phyloP scores from a whole-genome alignment of 2,797 vertebrate species.

The Chelidonichthys spinosus region DNA sequence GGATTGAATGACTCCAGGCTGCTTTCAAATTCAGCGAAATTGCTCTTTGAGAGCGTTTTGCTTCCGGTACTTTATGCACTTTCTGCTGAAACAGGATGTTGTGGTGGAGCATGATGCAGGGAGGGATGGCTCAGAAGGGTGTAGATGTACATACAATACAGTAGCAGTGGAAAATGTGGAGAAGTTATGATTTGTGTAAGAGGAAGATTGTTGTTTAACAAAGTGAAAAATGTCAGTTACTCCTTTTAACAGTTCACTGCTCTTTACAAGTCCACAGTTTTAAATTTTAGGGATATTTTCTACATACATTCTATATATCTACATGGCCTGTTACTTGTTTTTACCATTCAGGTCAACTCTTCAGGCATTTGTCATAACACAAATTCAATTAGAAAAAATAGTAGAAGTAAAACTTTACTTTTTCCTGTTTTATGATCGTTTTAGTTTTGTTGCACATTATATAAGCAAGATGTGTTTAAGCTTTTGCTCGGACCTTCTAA shows the following conservation, averaged over 20 bases:
- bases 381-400: background rate
- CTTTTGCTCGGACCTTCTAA: background rate
- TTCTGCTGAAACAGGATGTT: slow-evolving; percentile 70
- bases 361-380: background rate
- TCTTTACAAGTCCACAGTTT: background rate
- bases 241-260: background rate
- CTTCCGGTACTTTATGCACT: slow-evolving; percentile 29
- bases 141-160: background rate
- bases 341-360: background rate
- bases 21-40: background rate
- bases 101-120: slow-evolving; percentile 44
- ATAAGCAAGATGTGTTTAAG: background rate
- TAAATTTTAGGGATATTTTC: background rate
- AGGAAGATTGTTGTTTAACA: background rate
- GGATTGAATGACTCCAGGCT: background rate
- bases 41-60: slow-evolving; percentile 8
- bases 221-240: background rate
- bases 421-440: slow-evolving; percentile 1
- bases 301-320: too few species aligned
- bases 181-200: background rate
- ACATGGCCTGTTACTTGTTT: background rate
- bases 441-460: background rate
- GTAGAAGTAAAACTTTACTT: background rate
- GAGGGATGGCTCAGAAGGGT: background rate
- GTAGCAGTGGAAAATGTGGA: background rate